Evolutionary conservation across 2,888 invertebrate species (phyloP), one percentile per base, ranked within the genome.

Genomic region (Drosophila colorata): DNA sequence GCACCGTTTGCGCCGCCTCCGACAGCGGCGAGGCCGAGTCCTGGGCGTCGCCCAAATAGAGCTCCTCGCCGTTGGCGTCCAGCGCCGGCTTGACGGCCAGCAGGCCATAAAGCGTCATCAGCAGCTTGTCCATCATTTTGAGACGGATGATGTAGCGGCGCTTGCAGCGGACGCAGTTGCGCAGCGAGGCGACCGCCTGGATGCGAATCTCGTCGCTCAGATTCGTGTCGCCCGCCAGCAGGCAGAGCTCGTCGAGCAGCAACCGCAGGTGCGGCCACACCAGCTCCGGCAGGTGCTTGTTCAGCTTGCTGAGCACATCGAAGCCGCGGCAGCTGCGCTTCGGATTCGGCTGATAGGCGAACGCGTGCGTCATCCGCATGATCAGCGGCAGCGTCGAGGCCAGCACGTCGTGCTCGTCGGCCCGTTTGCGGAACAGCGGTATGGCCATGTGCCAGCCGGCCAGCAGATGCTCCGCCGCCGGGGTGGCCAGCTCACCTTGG

Each of bases 101-200:
- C 14, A 53, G 13, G 0, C 33, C 7, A 2, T 23, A 53, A 0
- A 53, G 11, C 5, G 53, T 33, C 41, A 53, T 23, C 43, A 53
- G 41, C 53, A 53, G 11, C 43, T 43, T 33, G 43, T 53, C 53
- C 53, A 53, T 43, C 53, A 53, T 13, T 5, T 53, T 53, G 4
- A 43, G 7, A 0, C 53, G 53, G 11, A 43, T 53, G 14, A 53
- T 33, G 1, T 53, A 33, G 0, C 33, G 43, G 0, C 53, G 43
- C 20, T 53, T 43, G 14, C 14, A 0, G 1, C 33, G 41, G 43
- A 53, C 53, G 8, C 41, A 43, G 2, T 23, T 43, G 33, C 43
- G 14, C 0, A 53, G 1, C 7, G 43, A 2, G 0, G 14, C 13
- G 14, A 53, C 14, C 3, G 43, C 43, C 41, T 53, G 53, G 5